Percentiles rank a stretch among this genome's conserved stretches.
These are phyloP conservation scores for Silurus aristotelis DNA, from an alignment of 2,797 vertebrate species.

Conservation along the genomic window DNA sequence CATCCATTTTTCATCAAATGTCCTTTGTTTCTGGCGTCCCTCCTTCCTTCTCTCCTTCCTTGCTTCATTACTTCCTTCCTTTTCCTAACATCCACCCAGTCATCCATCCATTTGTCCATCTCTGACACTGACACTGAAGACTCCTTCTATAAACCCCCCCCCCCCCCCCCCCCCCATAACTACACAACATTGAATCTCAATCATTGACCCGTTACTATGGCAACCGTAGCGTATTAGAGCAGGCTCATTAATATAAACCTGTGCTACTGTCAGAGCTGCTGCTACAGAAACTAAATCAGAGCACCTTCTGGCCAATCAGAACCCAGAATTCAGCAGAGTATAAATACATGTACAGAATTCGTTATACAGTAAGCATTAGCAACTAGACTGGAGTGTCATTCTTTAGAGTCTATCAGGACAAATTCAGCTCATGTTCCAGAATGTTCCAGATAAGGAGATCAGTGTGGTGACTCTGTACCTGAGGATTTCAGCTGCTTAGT, in stretches of 20 bases:
- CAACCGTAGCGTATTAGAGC: not conserved
- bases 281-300: not conserved
- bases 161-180: too few species aligned
- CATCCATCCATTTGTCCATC: too few species aligned
- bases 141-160: not conserved
- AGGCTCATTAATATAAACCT: not conserved
- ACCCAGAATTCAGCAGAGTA: not conserved
- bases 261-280: not conserved
- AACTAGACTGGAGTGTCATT: not conserved
- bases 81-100: too few species aligned
- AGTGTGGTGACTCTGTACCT: constrained; percentile 22
- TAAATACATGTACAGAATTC: not conserved
- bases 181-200: not conserved
- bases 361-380: not conserved
- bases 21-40: too few species aligned
- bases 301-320: not conserved
- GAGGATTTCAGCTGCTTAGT: constrained; percentile 28
- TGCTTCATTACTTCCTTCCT: too few species aligned
- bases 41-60: too few species aligned
- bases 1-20: too few species aligned
- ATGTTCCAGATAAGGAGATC: constrained; percentile 29
- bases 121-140: not conserved
- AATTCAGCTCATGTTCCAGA: constrained; percentile 15
- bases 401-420: not conserved
- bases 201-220: not conserved